A percentile compares a stretch with the other conserved stretches of the same genome.
Conservation (phyloP, 2,113 vertebrate species). For the Phalacrocorax brasilianus region DNA sequence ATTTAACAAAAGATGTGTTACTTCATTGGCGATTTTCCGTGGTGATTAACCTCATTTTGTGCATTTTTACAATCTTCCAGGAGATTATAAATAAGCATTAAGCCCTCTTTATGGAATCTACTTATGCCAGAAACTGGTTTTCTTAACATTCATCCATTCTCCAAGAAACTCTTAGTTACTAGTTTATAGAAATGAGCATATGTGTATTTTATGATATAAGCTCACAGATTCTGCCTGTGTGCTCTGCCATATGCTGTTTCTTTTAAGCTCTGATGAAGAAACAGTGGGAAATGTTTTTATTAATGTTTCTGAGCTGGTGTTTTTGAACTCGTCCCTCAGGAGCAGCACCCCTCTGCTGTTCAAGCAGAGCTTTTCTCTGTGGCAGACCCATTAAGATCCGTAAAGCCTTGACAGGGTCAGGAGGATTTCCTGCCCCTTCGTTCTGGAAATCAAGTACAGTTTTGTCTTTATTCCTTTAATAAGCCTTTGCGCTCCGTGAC, state of each 20-base stretch:
- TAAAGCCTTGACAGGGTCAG: not conserved
- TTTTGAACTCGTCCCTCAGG: slow-evolving; percentile 9
- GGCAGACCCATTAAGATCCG: slow-evolving; percentile 32
- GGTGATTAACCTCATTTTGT: slow-evolving; percentile 26
- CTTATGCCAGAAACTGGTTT: not conserved
- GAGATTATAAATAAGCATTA: slow-evolving; percentile 27
- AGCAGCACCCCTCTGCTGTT: not conserved
- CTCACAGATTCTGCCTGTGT: not conserved
- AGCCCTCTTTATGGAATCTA: not conserved
- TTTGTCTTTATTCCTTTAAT: slow-evolving; percentile 24
- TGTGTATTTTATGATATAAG: not conserved
- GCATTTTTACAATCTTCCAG: slow-evolving; percentile 5
- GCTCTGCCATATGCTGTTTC: not conserved
- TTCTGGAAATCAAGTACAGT: not conserved
- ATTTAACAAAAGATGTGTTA: slow-evolving; percentile 41
- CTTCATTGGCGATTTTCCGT: slow-evolving; percentile 7
- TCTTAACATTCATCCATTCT: not conserved
- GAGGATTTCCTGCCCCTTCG: not conserved
- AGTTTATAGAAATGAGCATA: not conserved
- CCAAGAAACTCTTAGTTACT: not conserved
- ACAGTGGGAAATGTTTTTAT: slow-evolving; percentile 19
- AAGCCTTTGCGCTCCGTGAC: rapidly evolving
- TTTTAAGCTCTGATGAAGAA: slow-evolving; percentile 8
- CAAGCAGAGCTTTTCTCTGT: slow-evolving; percentile 18
- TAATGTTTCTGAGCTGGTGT: not conserved